Evolutionary conservation across 2,113 vertebrate species (phyloP).

Genomic region (Cebidichthys violaceus): DNA sequence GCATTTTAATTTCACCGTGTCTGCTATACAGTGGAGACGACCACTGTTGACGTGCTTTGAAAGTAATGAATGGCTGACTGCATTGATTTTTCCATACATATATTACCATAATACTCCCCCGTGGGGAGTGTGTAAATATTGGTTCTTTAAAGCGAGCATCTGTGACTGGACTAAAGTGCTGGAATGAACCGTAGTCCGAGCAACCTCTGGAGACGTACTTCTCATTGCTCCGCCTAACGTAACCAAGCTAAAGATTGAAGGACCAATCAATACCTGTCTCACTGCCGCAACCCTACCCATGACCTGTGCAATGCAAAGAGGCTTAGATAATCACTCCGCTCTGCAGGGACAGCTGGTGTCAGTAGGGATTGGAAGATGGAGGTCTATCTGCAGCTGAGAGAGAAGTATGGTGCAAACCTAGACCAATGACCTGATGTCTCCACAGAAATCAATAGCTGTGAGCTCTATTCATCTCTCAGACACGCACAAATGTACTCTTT

Average conservation of each 20-base stretch:
- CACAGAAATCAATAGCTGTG: slow-evolving; percentile 56
- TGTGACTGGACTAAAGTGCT: slow-evolving; percentile 2
- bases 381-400: slow-evolving; percentile 8
- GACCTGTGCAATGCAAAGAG: slow-evolving; percentile 30
- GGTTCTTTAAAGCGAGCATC: slow-evolving; percentile 3
- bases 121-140: slow-evolving; percentile 40
- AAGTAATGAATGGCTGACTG: slow-evolving; percentile 50
- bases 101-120: slow-evolving; percentile 46
- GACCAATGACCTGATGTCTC: slow-evolving; percentile 30
- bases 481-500: not conserved
- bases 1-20: slow-evolving; percentile 38
- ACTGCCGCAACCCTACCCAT: slow-evolving; percentile 7
- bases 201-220: slow-evolving; percentile 30
- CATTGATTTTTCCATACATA: slow-evolving; percentile 60
- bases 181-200: not conserved
- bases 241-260: slow-evolving; percentile 45
- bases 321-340: slow-evolving; percentile 40
- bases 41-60: slow-evolving; percentile 38
- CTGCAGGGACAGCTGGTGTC: slow-evolving; percentile 30
- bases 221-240: slow-evolving; percentile 32
- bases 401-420: slow-evolving; percentile 20
- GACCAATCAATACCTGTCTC: slow-evolving; percentile 57
- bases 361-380: slow-evolving; percentile 29
- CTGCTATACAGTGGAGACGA: slow-evolving; percentile 32
- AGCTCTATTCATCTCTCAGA: slow-evolving; percentile 35